Evolutionary conservation across 2,113 vertebrate species (phyloP).

Genomic region (Rhegmatorhina hoffmannsi): DNA sequence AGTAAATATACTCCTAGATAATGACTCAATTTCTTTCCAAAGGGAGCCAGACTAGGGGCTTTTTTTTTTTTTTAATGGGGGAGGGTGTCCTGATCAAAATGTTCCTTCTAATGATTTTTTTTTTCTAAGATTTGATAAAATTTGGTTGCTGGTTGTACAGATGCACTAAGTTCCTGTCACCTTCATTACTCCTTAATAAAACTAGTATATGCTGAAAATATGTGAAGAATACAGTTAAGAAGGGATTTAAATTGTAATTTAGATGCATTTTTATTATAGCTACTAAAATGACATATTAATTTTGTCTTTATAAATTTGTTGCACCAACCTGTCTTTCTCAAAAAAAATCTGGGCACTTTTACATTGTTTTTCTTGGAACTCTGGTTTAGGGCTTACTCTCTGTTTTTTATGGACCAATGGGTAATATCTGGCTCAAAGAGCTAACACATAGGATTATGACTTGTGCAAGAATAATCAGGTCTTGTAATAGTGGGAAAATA

Average conservation of each 20-base stretch:
- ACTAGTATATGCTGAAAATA: neutral
- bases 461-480: neutral
- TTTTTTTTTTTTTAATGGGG: neutral
- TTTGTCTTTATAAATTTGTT: neutral
- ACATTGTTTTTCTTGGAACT: neutral
- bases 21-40: neutral
- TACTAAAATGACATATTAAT: neutral
- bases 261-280: neutral
- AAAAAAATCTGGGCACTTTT: neutral
- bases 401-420: neutral
- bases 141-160: neutral
- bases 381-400: neutral
- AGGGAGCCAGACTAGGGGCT: neutral
- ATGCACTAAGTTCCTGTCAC: neutral
- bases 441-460: neutral
- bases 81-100: neutral
- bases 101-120: neutral
- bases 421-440: neutral
- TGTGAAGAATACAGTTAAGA: neutral
- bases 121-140: neutral
- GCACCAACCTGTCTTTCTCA: neutral
- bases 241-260: neutral
- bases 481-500: neutral
- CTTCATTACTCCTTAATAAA: neutral
- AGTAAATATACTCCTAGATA: accelerated